Evolutionary conservation across 2,797 vertebrate species (phyloP).

Genomic region (Hephaestus fuliginosus): DNA sequence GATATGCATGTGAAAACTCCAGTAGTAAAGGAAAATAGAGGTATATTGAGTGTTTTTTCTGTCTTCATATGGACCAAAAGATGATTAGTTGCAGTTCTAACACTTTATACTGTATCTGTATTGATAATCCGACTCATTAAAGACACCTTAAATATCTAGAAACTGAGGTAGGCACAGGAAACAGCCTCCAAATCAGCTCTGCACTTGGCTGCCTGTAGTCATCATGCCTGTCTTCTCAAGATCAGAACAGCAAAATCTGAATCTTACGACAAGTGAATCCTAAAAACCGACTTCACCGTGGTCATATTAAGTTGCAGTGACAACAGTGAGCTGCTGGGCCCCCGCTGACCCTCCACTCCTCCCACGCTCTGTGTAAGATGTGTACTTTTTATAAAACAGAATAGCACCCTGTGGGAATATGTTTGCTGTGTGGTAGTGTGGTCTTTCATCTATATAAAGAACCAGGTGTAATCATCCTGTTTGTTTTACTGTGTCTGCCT

Average conservation of each 20-base stretch:
- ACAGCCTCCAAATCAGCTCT: not conserved
- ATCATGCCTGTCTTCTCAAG: not conserved
- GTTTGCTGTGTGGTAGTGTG: not conserved
- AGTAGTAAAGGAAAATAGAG: not conserved
- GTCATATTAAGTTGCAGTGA: not conserved
- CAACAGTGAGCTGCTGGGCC: not conserved
- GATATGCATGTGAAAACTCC: not conserved
- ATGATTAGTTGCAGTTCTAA: not conserved
- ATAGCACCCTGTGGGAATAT: not conserved
- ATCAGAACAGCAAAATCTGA: not conserved
- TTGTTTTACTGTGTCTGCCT: slow-evolving; percentile 1
- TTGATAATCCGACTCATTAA: not conserved
- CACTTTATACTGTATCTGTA: not conserved
- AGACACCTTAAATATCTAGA: not conserved
- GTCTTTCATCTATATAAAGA: not conserved
- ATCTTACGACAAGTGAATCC: not conserved
- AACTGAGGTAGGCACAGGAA: not conserved
- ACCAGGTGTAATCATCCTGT: not conserved
- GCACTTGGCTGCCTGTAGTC: not conserved
- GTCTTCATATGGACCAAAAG: not conserved
- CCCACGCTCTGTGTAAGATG: not conserved
- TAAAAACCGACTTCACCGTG: not conserved
- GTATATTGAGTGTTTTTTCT: too few relatives aligned
- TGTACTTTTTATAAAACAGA: not conserved
- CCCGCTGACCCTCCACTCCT: not conserved